Evolutionary conservation across 30 jellyfish, hydroid and myxozoan genomes (phyloP), one percentile per base, ranked within the genome.

Genomic region (Aurelia aurita): DNA sequence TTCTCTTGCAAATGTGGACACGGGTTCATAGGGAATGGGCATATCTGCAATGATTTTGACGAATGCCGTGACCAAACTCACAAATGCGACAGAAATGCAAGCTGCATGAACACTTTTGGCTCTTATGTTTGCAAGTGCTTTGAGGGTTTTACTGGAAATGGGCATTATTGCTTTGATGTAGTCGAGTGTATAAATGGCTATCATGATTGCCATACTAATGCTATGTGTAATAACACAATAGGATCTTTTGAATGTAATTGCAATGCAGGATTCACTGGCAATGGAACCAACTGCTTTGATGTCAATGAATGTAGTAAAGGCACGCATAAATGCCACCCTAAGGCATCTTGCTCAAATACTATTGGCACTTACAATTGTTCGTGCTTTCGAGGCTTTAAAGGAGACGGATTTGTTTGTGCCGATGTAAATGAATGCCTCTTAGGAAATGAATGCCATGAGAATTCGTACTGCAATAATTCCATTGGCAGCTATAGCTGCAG

Each of bases 341-440:
- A 65, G 47, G 90, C 94, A 2, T 16, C 34, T 64, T 89, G 97
- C 68, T 43, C 67, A 15, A 89, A 89, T 72, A 13, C 54, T 23
- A 32, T 34, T n/a, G 94, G 97, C 0, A 58, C 82, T 5, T 84
- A 62, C 43, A 20, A 23, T 7, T 89, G 97, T 35, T 22, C 83
- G 29, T 89, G 97, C 68, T 61, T 25, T 1, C 28, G 11, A 1
- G 97, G 97, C 19, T 82, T 21, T 72, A 13, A 32, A 6, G 97
- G 97, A 51, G 59, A 81, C 31, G 97, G 97, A 13, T 16, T 25
- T 5, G 3, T 26, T 21, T 89, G 97, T 79, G 46, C 22, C 2
- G 97, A 81, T 26, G 47, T 82, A 8, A 70, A 90, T 47, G 97
- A 90, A 63, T 90, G 97, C 71, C 21, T 60, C 0, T 23, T 10